These are phyloP conservation scores for Augochlora pura DNA, from an alignment of 1,140 invertebrate genomes.

Conservation along the genomic window DNA sequence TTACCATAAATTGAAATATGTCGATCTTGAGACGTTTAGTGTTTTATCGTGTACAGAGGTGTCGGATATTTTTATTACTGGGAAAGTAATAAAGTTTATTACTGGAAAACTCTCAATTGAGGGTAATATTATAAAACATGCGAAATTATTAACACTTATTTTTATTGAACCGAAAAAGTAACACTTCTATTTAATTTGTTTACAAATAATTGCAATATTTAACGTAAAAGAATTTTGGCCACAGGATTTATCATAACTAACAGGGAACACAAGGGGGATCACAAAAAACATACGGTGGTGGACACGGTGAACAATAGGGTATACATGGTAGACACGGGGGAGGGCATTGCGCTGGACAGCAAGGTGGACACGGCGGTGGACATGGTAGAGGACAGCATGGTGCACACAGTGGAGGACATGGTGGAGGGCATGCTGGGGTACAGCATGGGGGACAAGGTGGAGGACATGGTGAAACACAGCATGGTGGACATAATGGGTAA, in stretches of 20 bases:
- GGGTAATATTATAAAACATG: no score
- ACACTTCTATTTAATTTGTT: neutral
- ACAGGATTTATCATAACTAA: conserved; percentile 11
- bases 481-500: conserved; percentile 1
- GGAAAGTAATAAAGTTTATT: no score
- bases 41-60: no score
- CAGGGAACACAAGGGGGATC: conserved; percentile 3
- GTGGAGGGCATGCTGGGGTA: neutral
- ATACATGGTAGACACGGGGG: conserved; percentile 29
- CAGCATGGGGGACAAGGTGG: conserved; percentile 20
- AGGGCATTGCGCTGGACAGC: neutral
- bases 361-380: conserved; percentile 17
- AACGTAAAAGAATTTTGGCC: neutral
- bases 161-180: neutral
- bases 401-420: conserved; percentile 28
- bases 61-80: no score
- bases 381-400: conserved; percentile 23
- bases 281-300: conserved; percentile 24
- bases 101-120: no score
- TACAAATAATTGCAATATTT: neutral
- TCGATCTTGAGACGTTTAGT: no score
- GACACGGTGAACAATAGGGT: conserved; percentile 33
- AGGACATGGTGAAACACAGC: neutral
- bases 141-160: neutral
- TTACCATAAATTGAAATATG: no score